Evolutionary conservation across 2,888 invertebrate genomes (phyloP), one percentile per base, ranked within the genome.

Genomic region (Coecobrya sp.): DNA sequence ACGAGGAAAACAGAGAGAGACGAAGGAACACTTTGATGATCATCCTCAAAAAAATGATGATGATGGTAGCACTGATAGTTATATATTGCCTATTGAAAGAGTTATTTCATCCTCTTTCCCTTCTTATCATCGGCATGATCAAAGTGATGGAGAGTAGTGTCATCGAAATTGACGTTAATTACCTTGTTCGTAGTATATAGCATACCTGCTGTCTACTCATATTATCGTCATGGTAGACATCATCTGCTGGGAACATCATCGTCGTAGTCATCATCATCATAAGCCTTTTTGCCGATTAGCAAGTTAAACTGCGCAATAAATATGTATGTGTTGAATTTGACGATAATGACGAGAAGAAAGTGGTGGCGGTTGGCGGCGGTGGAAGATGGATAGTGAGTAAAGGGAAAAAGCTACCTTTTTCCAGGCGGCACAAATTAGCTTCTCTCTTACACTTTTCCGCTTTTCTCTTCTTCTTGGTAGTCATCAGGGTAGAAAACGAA

Each of bases 101-200:
- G 30, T 70, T 70, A 70, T 36, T 70, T 70, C 70, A 49, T 82
- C 82, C 62, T 45, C 59, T 42, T 22, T 59, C 8, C 55, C 55
- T 36, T 62, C 22, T 36, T 62, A 22, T 62, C 81, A n/a, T 68
- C 19, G 27, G 25, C 22, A 45, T 76, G 76, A 76, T 76, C 76
- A 76, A 45, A 84, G 59, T 68, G 85, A 85, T 65, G 68, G 65
- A 49, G 68, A 65, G 25, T 49, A 65, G 85, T 85, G 68, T 85
- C 68, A 85, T 85, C 68, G n/a, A 85, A 27, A 85, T 45, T 65
- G 88, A 88, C 88, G 81, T 88, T 88, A 88, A 88, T 88, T 88
- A 88, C 79, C 62, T 45, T 82, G 81, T 59, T 82, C 59, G 13
- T 59, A n/a, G 22, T 19, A 55, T 52, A 30, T n/a, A 59, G 59